Evolutionary conservation across 2,113 vertebrate species (phyloP), one percentile per base, ranked within the genome.

Genomic region (Cyprinodon brontotheroides): DNA sequence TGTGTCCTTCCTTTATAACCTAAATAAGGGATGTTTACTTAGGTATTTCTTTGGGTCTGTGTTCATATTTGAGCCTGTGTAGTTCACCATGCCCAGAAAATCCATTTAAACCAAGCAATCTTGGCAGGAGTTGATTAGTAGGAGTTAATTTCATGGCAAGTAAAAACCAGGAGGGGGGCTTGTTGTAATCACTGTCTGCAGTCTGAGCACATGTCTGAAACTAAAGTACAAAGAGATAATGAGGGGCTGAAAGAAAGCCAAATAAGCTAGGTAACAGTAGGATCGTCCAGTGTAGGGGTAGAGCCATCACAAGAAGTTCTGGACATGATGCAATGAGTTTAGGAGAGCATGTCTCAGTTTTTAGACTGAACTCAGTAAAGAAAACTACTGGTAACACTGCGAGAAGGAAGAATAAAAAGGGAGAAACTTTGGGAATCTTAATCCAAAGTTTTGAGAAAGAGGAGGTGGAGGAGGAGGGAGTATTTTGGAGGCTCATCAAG

Each of bases 401-500:
- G n/a, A 63, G 61, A 75, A 38, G 39, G 22, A 74, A 57, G 62
- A 74, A 75, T 81, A 81, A 66, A 64, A 68, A 61, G 59, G 29
- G 78, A 74, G 61, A 45, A 81, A 70, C 72, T 78, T 57, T 61
- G 50, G 70, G 72, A 77, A 67, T 65, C 80, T 79, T 71, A 74
- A 85, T 71, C 82, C 53, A 86, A 78, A 76, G 81, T 67, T 39
- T 60, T 59, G 72, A 71, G 67, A 50, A 47, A 57, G 68, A 65
- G 69, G 68, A 70, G 73, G 62, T 47, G 64, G 62, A 70, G 65
- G 71, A 74, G 70, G 59, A 14, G 61, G 64, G 72, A 66, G 48
- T 39, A 57, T 72, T 74, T 86, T 84, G 89, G 89, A 94, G 89
- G 70, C 79, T 53, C 63, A 80, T 89, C 86, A 92, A 92, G 93